Percentiles rank a stretch among this genome's conserved stretches.
Evolutionary conservation across 2,113 vertebrate genomes (phyloP).

Genomic region (Capra hircus): DNA sequence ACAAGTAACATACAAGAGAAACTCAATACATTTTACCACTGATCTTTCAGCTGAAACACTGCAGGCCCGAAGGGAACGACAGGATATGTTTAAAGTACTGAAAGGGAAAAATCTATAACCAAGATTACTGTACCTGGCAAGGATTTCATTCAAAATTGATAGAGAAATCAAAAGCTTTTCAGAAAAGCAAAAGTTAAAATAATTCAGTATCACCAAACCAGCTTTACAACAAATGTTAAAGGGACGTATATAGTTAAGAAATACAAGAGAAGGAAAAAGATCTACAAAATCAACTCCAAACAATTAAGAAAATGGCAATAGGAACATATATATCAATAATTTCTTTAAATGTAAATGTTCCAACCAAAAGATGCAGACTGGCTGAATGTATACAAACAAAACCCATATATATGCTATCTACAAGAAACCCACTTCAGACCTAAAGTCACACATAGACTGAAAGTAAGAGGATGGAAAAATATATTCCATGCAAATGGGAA

Average conservation of each 20-base stretch:
- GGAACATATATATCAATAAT: neutral
- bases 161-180: neutral
- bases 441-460: neutral
- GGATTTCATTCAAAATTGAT: neutral
- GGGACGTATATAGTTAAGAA: neutral
- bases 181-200: neutral
- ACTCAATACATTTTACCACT: neutral
- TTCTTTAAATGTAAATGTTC: neutral
- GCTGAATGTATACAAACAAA: neutral
- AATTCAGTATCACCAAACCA: neutral
- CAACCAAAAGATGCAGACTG: neutral
- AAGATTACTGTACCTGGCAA: neutral
- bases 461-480: neutral
- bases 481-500: neutral
- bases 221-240: neutral
- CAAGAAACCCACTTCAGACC: neutral
- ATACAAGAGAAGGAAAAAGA: neutral
- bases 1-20: neutral
- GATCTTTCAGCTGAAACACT: neutral
- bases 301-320: neutral
- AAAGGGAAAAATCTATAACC: neutral
- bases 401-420: neutral
- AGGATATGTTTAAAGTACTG: neutral
- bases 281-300: neutral
- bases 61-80: fast-evolving